Percentiles rank a stretch among this genome's conserved stretches.
Evolutionary conservation across 2,797 vertebrate species (phyloP).

Genomic region (Gambusia yucatana): DNA sequence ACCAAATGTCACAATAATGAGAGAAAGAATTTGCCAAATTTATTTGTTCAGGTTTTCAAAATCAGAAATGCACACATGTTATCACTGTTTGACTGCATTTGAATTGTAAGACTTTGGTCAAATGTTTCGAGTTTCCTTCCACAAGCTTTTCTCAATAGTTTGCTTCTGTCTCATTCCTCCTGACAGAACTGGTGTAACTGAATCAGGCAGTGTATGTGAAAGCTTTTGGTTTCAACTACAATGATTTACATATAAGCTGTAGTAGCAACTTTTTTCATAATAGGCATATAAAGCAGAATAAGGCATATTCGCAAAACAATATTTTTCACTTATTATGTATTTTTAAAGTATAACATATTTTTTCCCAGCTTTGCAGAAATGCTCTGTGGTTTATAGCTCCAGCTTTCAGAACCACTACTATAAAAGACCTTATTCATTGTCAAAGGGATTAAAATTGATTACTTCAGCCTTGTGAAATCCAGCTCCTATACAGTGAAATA

Average conservation of each 20-base stretch:
- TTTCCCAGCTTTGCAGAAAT: conserved; percentile 13
- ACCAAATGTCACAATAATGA: not conserved
- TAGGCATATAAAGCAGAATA: not conserved
- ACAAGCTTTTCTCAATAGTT: not conserved
- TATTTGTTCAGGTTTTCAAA: not conserved
- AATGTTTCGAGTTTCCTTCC: not conserved
- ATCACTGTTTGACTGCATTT: not conserved
- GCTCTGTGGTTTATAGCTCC: not conserved
- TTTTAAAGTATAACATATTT: not conserved
- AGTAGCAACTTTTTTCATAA: not conserved
- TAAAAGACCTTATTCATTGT: conserved; percentile 60
- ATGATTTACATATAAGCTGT: not conserved
- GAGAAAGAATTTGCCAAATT: not conserved
- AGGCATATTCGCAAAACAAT: not conserved
- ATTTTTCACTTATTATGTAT: not conserved
- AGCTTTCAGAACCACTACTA: conserved; percentile 28
- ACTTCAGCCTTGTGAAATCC: conserved; percentile 60
- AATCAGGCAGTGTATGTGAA: not conserved
- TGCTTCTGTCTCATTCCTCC: not conserved
- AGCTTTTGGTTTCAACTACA: not conserved
- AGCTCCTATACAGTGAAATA: conserved; percentile 52
- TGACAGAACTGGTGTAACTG: not conserved
- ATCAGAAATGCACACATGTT: not conserved
- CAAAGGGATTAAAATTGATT: conserved; percentile 74
- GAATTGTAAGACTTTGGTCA: not conserved